Evolutionary conservation across 2,113 vertebrate genomes (phyloP).

Genomic region (Bos javanicus): DNA sequence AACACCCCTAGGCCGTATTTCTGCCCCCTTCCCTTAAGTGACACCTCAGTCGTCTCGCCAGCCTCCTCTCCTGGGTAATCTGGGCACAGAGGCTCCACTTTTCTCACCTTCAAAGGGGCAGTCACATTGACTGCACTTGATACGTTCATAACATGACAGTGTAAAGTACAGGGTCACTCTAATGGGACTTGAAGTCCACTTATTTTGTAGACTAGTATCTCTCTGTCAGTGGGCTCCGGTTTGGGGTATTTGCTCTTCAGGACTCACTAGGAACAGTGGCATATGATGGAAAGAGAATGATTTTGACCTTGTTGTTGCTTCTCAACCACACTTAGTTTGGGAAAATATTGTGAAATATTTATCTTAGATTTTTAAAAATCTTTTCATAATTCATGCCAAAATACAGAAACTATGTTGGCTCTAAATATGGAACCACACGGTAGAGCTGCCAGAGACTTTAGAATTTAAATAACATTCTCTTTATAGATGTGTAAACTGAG

Average conservation of each 20-base stretch:
- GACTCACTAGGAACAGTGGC: not conserved
- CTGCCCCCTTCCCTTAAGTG: conserved; percentile 55
- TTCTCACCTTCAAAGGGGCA: conserved; percentile 10
- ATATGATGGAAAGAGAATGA: not conserved
- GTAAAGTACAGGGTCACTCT: not conserved
- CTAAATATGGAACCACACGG: not conserved
- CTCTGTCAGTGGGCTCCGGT: not conserved
- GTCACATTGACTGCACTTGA: not conserved
- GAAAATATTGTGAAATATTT: conserved; percentile 33
- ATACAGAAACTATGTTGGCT: not conserved
- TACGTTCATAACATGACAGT: not conserved
- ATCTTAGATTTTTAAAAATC: not conserved
- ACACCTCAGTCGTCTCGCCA: conserved; percentile 43
- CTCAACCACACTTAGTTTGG: not conserved
- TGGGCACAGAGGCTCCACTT: conserved; percentile 17
- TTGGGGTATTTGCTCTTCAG: not conserved
- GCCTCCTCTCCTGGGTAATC: not conserved
- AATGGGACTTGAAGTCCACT: not conserved
- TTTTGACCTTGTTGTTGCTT: not conserved
- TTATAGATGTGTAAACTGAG: not conserved
- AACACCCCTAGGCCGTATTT: conserved; percentile 52
- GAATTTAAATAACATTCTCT: not conserved
- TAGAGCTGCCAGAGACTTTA: not conserved
- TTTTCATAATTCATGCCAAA: conserved; percentile 25
- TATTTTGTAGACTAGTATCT: not conserved